Base-by-base conservation (phyloP, 2,888 invertebrate species). In the Glaucopsyche alexis region DNA sequence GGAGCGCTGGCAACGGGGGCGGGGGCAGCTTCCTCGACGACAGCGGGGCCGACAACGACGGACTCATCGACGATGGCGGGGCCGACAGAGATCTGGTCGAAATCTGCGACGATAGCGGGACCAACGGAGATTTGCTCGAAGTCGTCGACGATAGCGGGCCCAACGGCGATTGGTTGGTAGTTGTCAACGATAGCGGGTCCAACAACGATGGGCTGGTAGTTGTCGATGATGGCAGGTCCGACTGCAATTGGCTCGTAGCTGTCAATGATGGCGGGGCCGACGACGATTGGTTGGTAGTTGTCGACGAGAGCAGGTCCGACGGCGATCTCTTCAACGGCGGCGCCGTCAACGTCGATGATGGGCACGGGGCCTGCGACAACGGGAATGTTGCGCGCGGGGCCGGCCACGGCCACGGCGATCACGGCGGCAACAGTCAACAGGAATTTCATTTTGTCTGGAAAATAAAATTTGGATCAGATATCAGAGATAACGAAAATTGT, bases 361-460 rank as follows among this genome's bases (percentile, higher is more conserved):
- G 74, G 74, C 47, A 67, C 71, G 11, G 16, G 67, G 8, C 16
- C 42, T 1, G 67, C 14, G 13, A 50, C 49, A 6, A 50, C 40
- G 72, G 14, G 13, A 13, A 72, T 49, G 38, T 38, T n/a, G 72
- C 64, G 65, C 16, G 49, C 72, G 16, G 60, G 72, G 74, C 64
- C 67, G 19, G 78, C 78, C 38, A 77, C 73, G 16, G 74, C 79
- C 69, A 77, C 78, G 45, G 77, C 75, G 14, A 81, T 86, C 80
- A 87, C 79, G 66, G 87, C 79, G 70, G 86, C 84, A 79, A 89
- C 79, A 69, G 83, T 84, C 50, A 86, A 50, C 78, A 89, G 80
- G 85, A 80, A 87, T 84, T 89, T 88, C 89, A 89, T 89, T 64
- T 80, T 84, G 66, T 71, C 73, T 71, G 71, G 40, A 74, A 71